Percentiles rank a stretch among this genome's conserved stretches.
Conservation (phyloP, 37 sponge, comb jelly and placozoan species). For the Spongia lamella region DNA sequence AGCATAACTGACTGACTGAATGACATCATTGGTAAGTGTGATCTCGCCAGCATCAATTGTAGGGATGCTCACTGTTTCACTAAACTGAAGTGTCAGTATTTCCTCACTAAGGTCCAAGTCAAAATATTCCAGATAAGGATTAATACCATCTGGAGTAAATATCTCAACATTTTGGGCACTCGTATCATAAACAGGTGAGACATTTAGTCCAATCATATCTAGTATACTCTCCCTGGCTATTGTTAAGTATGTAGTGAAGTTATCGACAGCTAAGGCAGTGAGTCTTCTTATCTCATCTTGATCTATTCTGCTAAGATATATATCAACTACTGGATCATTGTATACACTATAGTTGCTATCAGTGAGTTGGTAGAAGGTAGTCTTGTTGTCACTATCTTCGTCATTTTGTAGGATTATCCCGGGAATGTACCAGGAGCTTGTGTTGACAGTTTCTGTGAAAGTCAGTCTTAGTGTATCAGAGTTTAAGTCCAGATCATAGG, state of each 20-base stretch:
- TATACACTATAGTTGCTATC: constrained; percentile 25
- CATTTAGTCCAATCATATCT: constrained; percentile 63
- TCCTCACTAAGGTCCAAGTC: constrained; percentile 62
- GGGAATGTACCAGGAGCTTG: constrained; percentile 50
- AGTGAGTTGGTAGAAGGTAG: constrained; percentile 54
- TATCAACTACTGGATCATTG: constrained; percentile 44
- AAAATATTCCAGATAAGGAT: constrained; percentile 51
- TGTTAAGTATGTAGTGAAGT: constrained; percentile 49
- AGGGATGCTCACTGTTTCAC: constrained; percentile 71
- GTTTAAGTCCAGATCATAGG: constrained; percentile 67
- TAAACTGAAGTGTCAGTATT: constrained; percentile 60
- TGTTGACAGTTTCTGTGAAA: constrained; percentile 80
- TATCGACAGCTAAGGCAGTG: constrained; percentile 33
- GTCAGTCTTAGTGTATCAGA: constrained; percentile 45
- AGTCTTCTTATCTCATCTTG: constrained; percentile 57
- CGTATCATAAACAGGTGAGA: constrained; percentile 24
- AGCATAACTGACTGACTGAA: constrained; percentile 19
- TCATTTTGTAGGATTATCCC: constrained; percentile 64
- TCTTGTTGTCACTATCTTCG: constrained; percentile 18
- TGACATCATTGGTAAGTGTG: constrained; percentile 28
- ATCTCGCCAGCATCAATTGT: constrained; percentile 69
- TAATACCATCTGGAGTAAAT: constrained; percentile 45
- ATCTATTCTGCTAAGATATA: constrained; percentile 68
- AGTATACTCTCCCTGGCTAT: constrained; percentile 21
- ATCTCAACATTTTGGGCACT: constrained; percentile 39